Percentiles rank a stretch among this genome's conserved stretches.
These are phyloP conservation scores for Gymnopithys bicolor DNA, from an alignment of 2,797 vertebrate species.

Conservation along the genomic window DNA sequence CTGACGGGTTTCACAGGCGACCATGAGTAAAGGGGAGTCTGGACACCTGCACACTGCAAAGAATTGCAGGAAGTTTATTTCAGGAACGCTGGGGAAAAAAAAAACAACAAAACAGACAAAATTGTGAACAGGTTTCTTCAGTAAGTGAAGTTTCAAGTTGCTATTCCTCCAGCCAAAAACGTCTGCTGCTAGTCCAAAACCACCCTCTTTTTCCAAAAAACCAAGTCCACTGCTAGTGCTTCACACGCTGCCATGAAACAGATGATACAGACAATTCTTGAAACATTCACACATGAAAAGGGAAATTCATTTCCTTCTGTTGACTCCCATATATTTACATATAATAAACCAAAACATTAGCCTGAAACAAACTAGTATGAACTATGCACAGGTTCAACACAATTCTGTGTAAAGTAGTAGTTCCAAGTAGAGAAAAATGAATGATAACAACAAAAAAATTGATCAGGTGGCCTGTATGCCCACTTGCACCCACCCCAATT, in stretches of 20 bases:
- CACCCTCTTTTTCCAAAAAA: constrained; percentile 44
- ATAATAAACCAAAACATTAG: neutral
- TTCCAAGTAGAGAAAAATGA: neutral
- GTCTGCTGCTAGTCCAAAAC: constrained; percentile 49
- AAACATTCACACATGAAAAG: neutral
- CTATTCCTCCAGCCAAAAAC: constrained; percentile 15
- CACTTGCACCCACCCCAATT: neutral
- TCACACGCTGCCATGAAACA: constrained; percentile 6
- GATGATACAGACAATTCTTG: constrained; percentile 15
- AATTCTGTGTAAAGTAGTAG: neutral
- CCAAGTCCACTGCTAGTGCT: neutral
- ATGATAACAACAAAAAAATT: neutral
- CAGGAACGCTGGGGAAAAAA: constrained; percentile 57
- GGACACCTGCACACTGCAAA: constrained; percentile 68
- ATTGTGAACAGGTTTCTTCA: constrained; percentile 66
- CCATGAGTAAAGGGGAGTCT: constrained; percentile 53
- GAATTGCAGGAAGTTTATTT: constrained; percentile 73
- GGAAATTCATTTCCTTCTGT: neutral
- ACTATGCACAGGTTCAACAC: neutral
- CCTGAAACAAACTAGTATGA: neutral
- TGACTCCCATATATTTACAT: neutral
- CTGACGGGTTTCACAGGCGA: constrained; percentile 33
- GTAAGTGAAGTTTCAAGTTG: constrained; percentile 46
- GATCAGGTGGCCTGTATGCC: neutral
- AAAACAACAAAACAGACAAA: constrained; percentile 41